These are phyloP conservation scores for Acronicta alni DNA, from an alignment of 2,888 invertebrate genomes.

Conservation along the genomic window DNA sequence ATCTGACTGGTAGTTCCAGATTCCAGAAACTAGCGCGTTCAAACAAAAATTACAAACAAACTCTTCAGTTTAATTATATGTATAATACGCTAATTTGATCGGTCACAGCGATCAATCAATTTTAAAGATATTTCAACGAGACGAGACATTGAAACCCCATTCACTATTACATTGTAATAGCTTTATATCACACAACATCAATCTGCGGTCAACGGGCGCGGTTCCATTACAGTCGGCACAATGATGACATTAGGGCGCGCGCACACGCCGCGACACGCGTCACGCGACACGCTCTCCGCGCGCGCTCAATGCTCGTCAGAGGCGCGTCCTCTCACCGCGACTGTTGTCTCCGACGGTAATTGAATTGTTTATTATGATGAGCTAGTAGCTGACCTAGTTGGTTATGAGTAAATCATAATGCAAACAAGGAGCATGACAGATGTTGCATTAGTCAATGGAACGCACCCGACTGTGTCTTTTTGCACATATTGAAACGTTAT, in stretches of 20 bases:
- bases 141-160: background rate
- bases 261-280: conserved; percentile 3
- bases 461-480: background rate
- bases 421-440: background rate
- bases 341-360: conserved; percentile 30
- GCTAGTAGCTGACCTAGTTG: conserved; percentile 11
- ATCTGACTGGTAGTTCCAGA: too few species aligned
- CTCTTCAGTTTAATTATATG: too few species aligned
- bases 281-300: conserved; percentile 23
- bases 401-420: conserved; percentile 14
- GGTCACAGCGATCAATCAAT: background rate
- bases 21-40: too few species aligned
- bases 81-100: too few species aligned
- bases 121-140: background rate
- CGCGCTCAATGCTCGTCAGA: conserved; percentile 8
- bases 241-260: conserved; percentile 27
- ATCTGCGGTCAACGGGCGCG: conserved; percentile 9
- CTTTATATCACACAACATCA: conserved; percentile 6
- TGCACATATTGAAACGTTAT: background rate
- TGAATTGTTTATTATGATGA: conserved; percentile 7
- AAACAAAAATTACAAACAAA: too few species aligned
- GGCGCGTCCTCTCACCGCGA: conserved; percentile 36
- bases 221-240: conserved; percentile 3
- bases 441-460: background rate
- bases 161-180: conserved; percentile 1